These are phyloP conservation scores for Xiphorhynchus erythropygius DNA, from an alignment of 2,797 vertebrate genomes.

Conservation along the genomic window DNA sequence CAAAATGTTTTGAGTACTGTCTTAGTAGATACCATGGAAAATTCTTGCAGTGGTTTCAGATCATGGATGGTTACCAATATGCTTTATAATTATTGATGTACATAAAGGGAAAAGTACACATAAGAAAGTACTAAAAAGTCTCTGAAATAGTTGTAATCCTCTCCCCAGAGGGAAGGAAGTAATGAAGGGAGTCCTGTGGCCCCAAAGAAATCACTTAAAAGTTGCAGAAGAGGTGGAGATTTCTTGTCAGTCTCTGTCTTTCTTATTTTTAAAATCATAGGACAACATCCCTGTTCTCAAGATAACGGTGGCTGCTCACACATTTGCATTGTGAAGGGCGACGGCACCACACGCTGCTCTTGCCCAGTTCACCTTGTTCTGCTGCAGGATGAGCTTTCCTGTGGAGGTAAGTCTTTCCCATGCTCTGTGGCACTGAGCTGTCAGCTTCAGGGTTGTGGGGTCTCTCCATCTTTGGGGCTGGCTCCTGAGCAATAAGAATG, in stretches of 20 bases:
- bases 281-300: constrained; percentile 92
- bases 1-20: background rate
- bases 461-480: background rate
- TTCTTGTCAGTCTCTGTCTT: background rate
- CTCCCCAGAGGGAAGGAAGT: background rate
- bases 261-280: constrained; percentile 70
- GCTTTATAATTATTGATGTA: background rate
- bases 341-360: constrained; percentile 94
- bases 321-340: constrained; percentile 96
- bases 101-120: background rate
- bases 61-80: background rate
- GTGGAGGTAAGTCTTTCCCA: constrained; percentile 84
- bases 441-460: background rate
- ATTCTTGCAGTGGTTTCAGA: background rate
- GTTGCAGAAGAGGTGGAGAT: background rate
- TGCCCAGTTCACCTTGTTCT: constrained; percentile 94
- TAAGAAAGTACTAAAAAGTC: background rate
- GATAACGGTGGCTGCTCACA: constrained; percentile 97
- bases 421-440: background rate
- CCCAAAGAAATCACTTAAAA: background rate
- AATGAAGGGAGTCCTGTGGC: background rate
- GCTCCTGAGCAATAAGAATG: background rate
- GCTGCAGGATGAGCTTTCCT: constrained; percentile 93
- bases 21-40: background rate
- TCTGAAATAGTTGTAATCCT: background rate